phyloP scores from a whole-genome alignment of 2,797 vertebrate genomes.

The Iguana delicatissima region DNA sequence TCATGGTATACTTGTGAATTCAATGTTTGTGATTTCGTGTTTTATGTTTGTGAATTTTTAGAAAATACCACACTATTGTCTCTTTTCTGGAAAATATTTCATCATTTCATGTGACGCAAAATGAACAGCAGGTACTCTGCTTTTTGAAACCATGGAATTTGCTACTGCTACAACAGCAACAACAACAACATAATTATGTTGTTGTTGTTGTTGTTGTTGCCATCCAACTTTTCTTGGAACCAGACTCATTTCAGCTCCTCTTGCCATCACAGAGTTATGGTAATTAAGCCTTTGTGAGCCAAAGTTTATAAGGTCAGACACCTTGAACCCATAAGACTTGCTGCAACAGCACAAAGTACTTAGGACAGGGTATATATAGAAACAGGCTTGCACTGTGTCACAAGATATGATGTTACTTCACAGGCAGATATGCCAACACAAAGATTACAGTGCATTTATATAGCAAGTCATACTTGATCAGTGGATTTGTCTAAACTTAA shows the following conservation, averaged over 20 bases:
- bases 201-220: no score
- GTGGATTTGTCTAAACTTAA: neutral
- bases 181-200: no score
- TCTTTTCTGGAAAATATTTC: neutral
- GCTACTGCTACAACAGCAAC: no score
- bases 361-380: constrained; percentile 28
- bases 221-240: no score
- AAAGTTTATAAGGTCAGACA: neutral
- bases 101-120: neutral
- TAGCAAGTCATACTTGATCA: neutral
- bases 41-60: no score
- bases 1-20: neutral
- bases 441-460: neutral
- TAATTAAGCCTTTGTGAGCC: neutral
- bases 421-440: constrained; percentile 11
- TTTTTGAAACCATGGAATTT: neutral
- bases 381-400: neutral
- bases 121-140: neutral
- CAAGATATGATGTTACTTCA: constrained; percentile 11
- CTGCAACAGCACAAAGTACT: constrained; percentile 4
- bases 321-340: neutral
- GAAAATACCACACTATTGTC: neutral
- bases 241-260: neutral
- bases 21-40: no score
- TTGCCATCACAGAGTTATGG: neutral